Percentiles rank a stretch among this genome's conserved stretches.
These are phyloP conservation scores for Linyphia triangularis DNA, from an alignment of 2,888 invertebrate genomes.

Conservation along the genomic window DNA sequence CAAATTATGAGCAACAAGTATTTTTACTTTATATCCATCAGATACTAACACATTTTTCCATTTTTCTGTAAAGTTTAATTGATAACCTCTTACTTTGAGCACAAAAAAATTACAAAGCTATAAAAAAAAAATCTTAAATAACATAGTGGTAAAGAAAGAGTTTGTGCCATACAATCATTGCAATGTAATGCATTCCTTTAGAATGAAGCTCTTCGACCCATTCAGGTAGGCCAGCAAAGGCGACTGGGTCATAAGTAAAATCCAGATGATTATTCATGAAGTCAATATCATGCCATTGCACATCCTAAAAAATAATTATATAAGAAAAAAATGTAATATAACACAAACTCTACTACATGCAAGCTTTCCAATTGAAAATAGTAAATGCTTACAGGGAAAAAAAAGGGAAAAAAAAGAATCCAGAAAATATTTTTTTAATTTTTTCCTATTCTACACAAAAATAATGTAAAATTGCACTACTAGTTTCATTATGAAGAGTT, in stretches of 20 bases:
- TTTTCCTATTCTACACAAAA: no score
- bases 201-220: conserved; percentile 54
- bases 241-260: conserved; percentile 57
- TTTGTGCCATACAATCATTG: conserved; percentile 68
- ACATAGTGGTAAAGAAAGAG: not conserved
- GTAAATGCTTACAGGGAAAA: no score
- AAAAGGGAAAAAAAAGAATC: no score
- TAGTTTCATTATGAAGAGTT: no score
- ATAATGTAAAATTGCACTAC: no score
- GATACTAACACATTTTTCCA: no score
- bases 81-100: no score
- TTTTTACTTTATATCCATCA: not conserved
- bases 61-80: not conserved
- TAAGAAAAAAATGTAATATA: no score
- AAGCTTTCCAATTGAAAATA: no score
- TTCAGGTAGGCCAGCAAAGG: conserved; percentile 53
- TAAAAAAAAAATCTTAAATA: not conserved
- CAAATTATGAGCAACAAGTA: not conserved
- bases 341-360: no score
- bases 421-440: no score
- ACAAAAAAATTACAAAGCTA: not conserved
- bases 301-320: conserved; percentile 64
- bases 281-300: conserved; percentile 73
- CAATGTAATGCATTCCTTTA: conserved; percentile 56
- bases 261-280: conserved; percentile 54